Percentiles rank a stretch among this genome's conserved stretches.
Evolutionary conservation across 2,113 vertebrate species (phyloP).

Genomic region (Neolamprologus devosi): DNA sequence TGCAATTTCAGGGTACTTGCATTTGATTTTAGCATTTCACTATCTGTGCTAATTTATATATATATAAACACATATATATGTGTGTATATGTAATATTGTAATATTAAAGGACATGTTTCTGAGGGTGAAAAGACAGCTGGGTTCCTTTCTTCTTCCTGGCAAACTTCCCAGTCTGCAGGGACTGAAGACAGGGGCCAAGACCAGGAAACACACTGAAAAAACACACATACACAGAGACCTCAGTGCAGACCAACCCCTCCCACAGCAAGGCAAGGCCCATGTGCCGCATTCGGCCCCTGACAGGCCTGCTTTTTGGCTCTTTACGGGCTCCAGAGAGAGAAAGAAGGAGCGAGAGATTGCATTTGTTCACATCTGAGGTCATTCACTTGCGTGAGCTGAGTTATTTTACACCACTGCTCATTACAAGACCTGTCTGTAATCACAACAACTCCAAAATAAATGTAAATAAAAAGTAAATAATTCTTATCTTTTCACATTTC

Average conservation of each 20-base stretch:
- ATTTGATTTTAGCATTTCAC: background rate
- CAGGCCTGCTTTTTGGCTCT: background rate
- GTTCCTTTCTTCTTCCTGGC: background rate
- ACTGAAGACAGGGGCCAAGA: background rate
- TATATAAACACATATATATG: background rate
- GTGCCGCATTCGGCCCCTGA: background rate
- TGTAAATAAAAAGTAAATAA: background rate
- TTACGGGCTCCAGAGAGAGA: background rate
- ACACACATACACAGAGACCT: background rate
- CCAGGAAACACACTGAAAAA: background rate
- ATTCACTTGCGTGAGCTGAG: background rate
- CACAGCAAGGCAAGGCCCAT: background rate
- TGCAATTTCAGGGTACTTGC: background rate
- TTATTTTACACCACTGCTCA: background rate
- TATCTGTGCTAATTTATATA: background rate
- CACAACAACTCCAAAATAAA: background rate
- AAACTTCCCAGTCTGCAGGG: background rate
- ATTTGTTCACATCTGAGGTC: conserved; percentile 30
- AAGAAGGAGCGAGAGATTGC: background rate
- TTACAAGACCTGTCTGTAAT: background rate
- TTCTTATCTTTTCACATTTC: background rate
- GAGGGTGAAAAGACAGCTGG: background rate
- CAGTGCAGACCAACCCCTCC: background rate
- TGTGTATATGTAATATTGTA: background rate
- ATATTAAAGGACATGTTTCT: background rate